Evolutionary conservation across 1,140 invertebrate species (phyloP).

Genomic region (Ericerus pela): DNA sequence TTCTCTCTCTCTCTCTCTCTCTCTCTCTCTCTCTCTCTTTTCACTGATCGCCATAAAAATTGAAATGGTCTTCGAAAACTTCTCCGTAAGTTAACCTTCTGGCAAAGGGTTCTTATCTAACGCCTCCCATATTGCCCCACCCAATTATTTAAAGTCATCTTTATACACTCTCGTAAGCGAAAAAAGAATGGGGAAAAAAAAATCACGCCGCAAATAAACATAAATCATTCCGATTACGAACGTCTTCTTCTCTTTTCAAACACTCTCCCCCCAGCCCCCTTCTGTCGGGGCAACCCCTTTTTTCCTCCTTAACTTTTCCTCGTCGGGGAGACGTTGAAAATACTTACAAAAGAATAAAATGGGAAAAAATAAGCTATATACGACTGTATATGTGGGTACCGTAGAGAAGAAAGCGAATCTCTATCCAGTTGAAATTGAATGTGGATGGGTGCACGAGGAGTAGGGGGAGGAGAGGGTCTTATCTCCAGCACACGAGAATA

Average conservation of each 20-base stretch:
- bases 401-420: background rate
- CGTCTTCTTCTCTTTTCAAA: constrained; percentile 8
- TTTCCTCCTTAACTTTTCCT: too few relatives aligned
- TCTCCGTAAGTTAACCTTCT: constrained; percentile 11
- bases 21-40: background rate
- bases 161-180: background rate
- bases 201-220: constrained; percentile 7
- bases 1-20: too few relatives aligned
- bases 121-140: constrained; percentile 11
- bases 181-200: background rate
- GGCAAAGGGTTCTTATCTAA: constrained; percentile 5
- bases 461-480: too few relatives aligned
- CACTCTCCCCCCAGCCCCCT: background rate
- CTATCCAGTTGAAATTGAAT: too few relatives aligned
- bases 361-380: constrained; percentile 4
- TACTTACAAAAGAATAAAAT: background rate
- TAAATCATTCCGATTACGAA: constrained; percentile 10
- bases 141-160: constrained; percentile 8
- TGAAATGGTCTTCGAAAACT: constrained; percentile 8
- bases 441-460: too few relatives aligned
- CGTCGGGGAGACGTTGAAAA: background rate
- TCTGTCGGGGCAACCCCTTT: too few relatives aligned
- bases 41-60: constrained; percentile 11
- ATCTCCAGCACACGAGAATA: too few relatives aligned
- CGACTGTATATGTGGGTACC: background rate